Base-by-base conservation (phyloP, 1,140 invertebrate species). In the Copidosoma floridanum region DNA sequence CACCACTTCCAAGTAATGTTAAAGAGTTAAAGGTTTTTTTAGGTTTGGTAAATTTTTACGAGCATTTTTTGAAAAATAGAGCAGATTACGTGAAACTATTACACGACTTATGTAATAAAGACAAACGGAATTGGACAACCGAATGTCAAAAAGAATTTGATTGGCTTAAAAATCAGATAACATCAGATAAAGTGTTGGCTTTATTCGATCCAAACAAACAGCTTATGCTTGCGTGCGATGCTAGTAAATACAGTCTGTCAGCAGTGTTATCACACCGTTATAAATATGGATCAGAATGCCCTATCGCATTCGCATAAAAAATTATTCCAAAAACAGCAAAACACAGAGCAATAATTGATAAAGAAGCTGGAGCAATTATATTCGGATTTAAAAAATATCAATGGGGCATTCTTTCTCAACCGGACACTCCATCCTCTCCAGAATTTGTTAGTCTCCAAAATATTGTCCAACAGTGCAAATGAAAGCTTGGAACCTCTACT, bases 21-120 rank as follows among this genome's bases (percentile, higher is more conserved):
- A 65, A 65, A 18, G 55, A 77, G 50, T 47, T 79, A 46, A 65
- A 74, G 55, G 65, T 72, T 11, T 81, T 79, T 62, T 50, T 81
- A 2, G 76, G 72, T 3, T 54, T 78, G 1, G n/a, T n/a, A n/a
- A n/a, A n/a, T n/a, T n/a, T n/a, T n/a, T n/a, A n/a, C n/a, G n/a
- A n/a, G n/a, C n/a, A n/a, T n/a, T n/a, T n/a, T n/a, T 79, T n/a
- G n/a, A n/a, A n/a, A n/a, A n/a, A n/a, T n/a, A n/a, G n/a, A 38
- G 54, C 21, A 59, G 51, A 18, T 77, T 77, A 56, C 78, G 76
- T 56, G 64, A 71, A 20, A 57, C 63, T 61, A 3, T 47, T 72
- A n/a, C 57, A 69, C 57, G 32, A 63, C 7, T 57, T 75, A 26
- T 14, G 66, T 7, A 50, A 64, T 10, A 58, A 71, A 7, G 18